Percentiles rank a stretch among this genome's conserved stretches.
Evolutionary conservation across 2,113 vertebrate species (phyloP).

Genomic region (Ranitomeya imitator): DNA sequence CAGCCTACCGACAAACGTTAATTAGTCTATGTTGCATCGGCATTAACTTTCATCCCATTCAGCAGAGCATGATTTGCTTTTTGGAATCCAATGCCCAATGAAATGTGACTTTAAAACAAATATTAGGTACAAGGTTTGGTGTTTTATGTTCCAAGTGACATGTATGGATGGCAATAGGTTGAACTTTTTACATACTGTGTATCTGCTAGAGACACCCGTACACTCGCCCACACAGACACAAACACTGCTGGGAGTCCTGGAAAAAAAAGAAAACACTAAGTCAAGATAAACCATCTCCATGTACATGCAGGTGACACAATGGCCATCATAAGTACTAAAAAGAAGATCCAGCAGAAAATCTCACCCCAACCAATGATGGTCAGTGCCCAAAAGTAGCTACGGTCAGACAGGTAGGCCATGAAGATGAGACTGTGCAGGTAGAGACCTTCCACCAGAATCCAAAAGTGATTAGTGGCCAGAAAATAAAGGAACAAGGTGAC

Average conservation of each 20-base stretch:
- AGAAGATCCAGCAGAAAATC: conserved; percentile 25
- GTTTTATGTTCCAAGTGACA: neutral
- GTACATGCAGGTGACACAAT: neutral
- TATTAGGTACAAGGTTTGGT: neutral
- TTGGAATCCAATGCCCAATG: too few relatives aligned
- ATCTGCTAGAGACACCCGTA: conserved; percentile 77
- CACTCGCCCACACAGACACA: conserved; percentile 81
- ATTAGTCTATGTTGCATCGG: too few relatives aligned
- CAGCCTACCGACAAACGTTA: too few relatives aligned
- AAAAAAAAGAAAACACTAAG: neutral
- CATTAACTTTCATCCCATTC: too few relatives aligned
- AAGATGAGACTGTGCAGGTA: conserved; percentile 92
- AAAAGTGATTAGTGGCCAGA: conserved; percentile 91
- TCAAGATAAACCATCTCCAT: neutral
- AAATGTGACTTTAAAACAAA: neutral
- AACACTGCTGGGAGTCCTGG: conserved; percentile 81
- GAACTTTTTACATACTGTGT: conserved; percentile 73
- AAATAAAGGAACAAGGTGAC: conserved; percentile 91
- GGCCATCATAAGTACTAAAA: neutral
- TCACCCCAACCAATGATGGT: conserved; percentile 90
- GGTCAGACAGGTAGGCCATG: conserved; percentile 91
- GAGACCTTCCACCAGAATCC: conserved; percentile 91
- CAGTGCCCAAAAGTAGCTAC: conserved; percentile 87
- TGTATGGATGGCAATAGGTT: neutral
- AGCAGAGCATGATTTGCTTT: too few relatives aligned